Conservation (phyloP, 2,113 vertebrate species). For the Herpetotheres cachinnans region DNA sequence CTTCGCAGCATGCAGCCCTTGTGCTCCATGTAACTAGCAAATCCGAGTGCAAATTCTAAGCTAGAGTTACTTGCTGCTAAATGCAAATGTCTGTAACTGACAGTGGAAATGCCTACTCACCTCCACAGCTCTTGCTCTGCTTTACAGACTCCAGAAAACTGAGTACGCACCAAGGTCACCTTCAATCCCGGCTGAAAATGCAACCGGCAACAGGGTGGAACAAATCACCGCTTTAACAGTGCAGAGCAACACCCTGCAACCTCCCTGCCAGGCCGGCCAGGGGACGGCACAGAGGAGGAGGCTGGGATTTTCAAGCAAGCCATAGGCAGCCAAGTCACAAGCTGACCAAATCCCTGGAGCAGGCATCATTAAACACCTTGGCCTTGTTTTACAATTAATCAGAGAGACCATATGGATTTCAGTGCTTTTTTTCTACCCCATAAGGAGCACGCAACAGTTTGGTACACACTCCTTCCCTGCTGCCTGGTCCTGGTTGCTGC, state of each 20-base stretch:
- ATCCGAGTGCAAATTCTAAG: not conserved
- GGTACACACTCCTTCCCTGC: not conserved
- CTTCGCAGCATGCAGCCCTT: not conserved
- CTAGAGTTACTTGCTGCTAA: not conserved
- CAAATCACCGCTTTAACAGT: not conserved
- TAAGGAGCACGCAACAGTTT: not conserved
- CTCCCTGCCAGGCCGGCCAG: not conserved
- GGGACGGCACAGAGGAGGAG: not conserved
- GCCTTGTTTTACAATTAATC: not conserved
- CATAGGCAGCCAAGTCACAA: not conserved
- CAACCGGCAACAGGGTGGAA: not conserved
- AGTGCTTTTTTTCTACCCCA: not conserved
- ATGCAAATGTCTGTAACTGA: not conserved
- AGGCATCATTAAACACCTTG: not conserved
- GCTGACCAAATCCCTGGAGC: not conserved
- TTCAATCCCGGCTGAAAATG: not conserved
- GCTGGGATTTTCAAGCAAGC: accelerated
- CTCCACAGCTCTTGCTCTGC: not conserved
- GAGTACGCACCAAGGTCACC: not conserved
- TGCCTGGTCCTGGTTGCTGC: not conserved
- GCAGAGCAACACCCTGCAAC: not conserved
- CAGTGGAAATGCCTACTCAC: not conserved
- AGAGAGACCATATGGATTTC: not conserved
- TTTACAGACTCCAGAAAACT: not conserved
- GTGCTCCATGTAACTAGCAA: not conserved